Base-by-base conservation (phyloP, 2,113 vertebrate genomes). In the Lichenostomus cassidix region DNA sequence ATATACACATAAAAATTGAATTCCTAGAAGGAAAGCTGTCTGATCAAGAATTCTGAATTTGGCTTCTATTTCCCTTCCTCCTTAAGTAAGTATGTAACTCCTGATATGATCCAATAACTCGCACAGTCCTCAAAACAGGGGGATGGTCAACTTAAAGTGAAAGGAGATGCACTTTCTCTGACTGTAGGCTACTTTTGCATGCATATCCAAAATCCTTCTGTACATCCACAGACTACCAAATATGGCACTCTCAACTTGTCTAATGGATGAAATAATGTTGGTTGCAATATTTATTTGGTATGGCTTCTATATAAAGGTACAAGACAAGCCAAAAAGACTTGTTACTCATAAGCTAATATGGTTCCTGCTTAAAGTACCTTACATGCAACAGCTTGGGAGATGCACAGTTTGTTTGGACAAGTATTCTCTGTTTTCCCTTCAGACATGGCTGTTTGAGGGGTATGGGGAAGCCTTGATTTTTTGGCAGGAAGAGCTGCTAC, bases 1-100 rank as follows among this genome's bases (percentile, higher is more conserved):
- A 33, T 49, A 33, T 83, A 37, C 49, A 37, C 49, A 78, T 15
- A 87, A 87, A 96, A 96, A 91, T 29, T 52, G 7, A 62, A 87
- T 58, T 70, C 9, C 4, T 88, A 53, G 15, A 64, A 42, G 47
- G 59, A 88, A 94, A 87, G 35, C 33, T 91, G 21, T 69, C 70
- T 79, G 39, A 9, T 60, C 20, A 78, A 52, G 35, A 91, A 13
- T 89, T 87, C 18, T 94, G 68, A 93, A 69, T 87, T 89, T 92
- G 56, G 7, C 53, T 89, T 52, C 67, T 15, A 31, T 22, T 75
- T 91, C 11, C 1, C 55, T 89, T 69, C 24, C 39, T 89, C 49
- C 20, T 33, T 47, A 59, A 76, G 5, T 12, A 90, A 16, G 5
- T 13, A n/a, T 13, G 41, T 65, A 80, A 90, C 5, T 50, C 10